These are phyloP conservation scores for Geophilus truncorum DNA, from an alignment of 2,888 invertebrate genomes.

Conservation along the genomic window DNA sequence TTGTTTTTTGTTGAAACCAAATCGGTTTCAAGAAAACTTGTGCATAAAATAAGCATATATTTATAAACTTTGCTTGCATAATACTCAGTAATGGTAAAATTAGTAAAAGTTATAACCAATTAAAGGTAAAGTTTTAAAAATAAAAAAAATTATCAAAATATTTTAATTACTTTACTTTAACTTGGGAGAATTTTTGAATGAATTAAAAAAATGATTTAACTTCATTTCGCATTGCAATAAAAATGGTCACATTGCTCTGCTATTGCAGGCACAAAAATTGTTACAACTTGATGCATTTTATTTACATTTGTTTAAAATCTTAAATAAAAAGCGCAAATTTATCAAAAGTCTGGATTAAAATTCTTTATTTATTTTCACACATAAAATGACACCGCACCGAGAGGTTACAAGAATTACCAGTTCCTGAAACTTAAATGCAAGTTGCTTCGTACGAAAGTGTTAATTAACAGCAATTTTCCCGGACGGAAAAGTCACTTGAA, in stretches of 20 bases:
- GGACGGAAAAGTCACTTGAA: too few species aligned
- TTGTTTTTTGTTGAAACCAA: too few species aligned
- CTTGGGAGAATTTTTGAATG: neutral
- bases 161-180: neutral
- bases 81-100: neutral
- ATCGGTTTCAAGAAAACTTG: too few species aligned
- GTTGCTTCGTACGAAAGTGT: too few species aligned
- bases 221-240: neutral
- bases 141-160: neutral
- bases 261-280: slow-evolving; percentile 23
- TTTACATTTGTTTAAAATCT: neutral
- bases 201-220: neutral
- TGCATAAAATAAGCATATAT: neutral
- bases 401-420: too few species aligned
- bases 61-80: neutral
- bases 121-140: neutral
- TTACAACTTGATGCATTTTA: slow-evolving; percentile 1
- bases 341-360: too few species aligned
- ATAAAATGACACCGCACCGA: too few species aligned
- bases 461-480: too few species aligned
- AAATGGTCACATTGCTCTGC: neutral
- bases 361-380: too few species aligned
- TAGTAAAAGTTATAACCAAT: neutral
- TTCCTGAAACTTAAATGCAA: too few species aligned
- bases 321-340: neutral